Conservation (phyloP, 2,797 vertebrate genomes). For the Platalea minor region DNA sequence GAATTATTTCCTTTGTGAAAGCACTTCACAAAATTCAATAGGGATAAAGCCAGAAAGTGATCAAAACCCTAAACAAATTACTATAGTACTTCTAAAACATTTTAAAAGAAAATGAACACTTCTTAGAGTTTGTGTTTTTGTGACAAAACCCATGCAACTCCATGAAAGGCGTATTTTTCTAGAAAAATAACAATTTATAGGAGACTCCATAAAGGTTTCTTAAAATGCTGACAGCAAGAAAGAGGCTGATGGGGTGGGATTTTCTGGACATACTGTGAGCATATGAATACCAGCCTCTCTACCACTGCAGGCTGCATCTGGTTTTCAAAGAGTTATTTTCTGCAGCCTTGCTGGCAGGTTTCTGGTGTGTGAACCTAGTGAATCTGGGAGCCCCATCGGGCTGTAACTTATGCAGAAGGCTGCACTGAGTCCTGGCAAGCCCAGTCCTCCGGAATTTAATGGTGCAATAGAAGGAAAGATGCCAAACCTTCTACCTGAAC, state of each 20-base stretch:
- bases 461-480: conserved; percentile 8
- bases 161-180: background rate
- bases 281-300: background rate
- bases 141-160: background rate
- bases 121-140: background rate
- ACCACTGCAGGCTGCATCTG: background rate
- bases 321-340: conserved; percentile 9
- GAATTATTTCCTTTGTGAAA: conserved; percentile 45
- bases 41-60: background rate
- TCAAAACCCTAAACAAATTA: background rate
- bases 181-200: background rate
- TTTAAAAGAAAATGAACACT: background rate
- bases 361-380: background rate
- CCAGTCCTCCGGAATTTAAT: background rate
- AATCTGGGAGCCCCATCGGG: background rate
- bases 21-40: background rate
- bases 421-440: conserved; percentile 2
- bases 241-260: background rate
- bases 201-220: background rate
- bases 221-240: background rate
- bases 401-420: conserved; percentile 4
- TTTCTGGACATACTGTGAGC: background rate
- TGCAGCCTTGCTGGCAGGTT: background rate
- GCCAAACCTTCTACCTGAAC: conserved; percentile 54
- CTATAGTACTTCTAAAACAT: background rate